These are phyloP conservation scores for Reinhardtius hippoglossoides DNA, from an alignment of 2,113 vertebrate genomes.

Conservation along the genomic window DNA sequence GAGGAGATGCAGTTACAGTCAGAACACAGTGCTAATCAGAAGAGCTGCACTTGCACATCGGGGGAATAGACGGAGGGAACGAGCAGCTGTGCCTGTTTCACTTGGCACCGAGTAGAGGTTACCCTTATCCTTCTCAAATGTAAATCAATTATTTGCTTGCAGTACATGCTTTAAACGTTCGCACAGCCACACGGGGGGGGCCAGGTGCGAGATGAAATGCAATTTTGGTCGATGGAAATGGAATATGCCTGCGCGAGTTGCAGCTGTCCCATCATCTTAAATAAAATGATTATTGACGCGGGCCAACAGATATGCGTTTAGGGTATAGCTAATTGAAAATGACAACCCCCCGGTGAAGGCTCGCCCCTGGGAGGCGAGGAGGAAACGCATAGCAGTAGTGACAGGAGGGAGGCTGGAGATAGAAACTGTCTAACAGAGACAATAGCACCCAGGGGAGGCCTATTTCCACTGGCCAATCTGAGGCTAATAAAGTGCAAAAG, in stretches of 20 bases:
- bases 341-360: slow-evolving; percentile 57
- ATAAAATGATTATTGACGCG: slow-evolving; percentile 65
- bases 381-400: slow-evolving; percentile 38
- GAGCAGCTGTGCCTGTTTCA: slow-evolving; percentile 62
- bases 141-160: slow-evolving; percentile 68
- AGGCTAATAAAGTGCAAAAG: slow-evolving; percentile 62
- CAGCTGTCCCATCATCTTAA: slow-evolving; percentile 60
- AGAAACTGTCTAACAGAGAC: slow-evolving; percentile 55
- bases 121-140: slow-evolving; percentile 46
- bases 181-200: slow-evolving; percentile 32
- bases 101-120: slow-evolving; percentile 55
- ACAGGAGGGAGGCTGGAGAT: slow-evolving; percentile 40
- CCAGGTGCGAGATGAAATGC: slow-evolving; percentile 63
- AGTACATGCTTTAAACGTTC: slow-evolving; percentile 52
- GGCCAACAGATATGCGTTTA: slow-evolving; percentile 47
- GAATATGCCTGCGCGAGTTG: slow-evolving; percentile 50
- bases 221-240: slow-evolving; percentile 63
- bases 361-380: slow-evolving; percentile 40
- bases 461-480: slow-evolving; percentile 57
- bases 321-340: slow-evolving; percentile 74
- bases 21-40: slow-evolving; percentile 48
- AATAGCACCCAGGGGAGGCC: slow-evolving; percentile 64
- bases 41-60: slow-evolving; percentile 43
- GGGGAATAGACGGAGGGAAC: slow-evolving; percentile 40
- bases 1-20: slow-evolving; percentile 31